Percentiles rank a stretch among this genome's conserved stretches.
Evolutionary conservation across 2,888 invertebrate genomes (phyloP).

Genomic region (Sturmia bella): DNA sequence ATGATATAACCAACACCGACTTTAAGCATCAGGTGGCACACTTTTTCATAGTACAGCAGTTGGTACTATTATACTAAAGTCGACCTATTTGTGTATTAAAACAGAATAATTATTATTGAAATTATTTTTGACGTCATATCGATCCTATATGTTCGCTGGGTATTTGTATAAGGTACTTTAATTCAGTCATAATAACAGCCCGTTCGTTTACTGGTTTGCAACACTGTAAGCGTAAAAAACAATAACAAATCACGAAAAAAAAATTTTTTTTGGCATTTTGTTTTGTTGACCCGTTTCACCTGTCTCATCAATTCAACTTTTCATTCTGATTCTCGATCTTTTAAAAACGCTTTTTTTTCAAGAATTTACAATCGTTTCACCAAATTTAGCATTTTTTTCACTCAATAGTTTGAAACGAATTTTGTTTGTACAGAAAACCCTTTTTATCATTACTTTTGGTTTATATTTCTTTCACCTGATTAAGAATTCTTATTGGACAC

Average conservation of each 20-base stretch:
- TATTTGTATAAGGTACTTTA: too few relatives aligned
- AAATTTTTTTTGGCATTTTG: constrained; percentile 60
- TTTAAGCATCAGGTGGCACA: too few relatives aligned
- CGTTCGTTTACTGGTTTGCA: not conserved
- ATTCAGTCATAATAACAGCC: not conserved
- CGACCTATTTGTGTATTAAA: too few relatives aligned
- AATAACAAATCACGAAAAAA: constrained; percentile 45
- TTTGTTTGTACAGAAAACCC: not conserved
- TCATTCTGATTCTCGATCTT: constrained; percentile 21
- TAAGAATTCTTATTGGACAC: constrained; percentile 9
- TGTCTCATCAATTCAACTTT: constrained; percentile 36
- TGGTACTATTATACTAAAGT: too few relatives aligned
- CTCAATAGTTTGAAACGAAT: not conserved
- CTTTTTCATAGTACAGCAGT: too few relatives aligned
- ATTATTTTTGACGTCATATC: too few relatives aligned
- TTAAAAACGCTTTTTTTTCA: constrained; percentile 22
- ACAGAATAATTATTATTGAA: too few relatives aligned
- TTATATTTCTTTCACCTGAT: not conserved
- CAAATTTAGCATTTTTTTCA: not conserved
- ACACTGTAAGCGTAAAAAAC: constrained; percentile 42
- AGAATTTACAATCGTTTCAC: not conserved
- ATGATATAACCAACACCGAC: too few relatives aligned
- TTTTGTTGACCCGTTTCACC: constrained; percentile 47
- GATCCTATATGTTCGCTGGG: too few relatives aligned
- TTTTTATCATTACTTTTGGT: not conserved